These are phyloP conservation scores for Amphimallon solstitiale DNA, from an alignment of 2,888 invertebrate species.

Conservation along the genomic window DNA sequence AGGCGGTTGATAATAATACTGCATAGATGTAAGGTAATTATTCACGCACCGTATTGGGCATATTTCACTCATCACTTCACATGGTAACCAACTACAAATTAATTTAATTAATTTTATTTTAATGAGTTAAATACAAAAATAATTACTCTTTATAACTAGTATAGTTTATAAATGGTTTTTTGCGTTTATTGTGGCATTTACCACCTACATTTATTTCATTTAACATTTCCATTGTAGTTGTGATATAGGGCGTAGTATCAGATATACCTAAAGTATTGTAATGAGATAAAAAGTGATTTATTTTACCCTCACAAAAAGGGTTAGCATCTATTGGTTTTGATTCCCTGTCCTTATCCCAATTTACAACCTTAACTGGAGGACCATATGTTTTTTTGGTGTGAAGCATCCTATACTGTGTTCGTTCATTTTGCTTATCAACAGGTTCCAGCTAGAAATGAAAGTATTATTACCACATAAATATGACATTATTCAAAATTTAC, in stretches of 20 bases:
- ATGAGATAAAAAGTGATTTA: slow-evolving; percentile 64
- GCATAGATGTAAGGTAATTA: slow-evolving; percentile 66
- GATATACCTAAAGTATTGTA: slow-evolving; percentile 62
- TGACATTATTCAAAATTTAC: neutral
- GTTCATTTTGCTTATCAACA: slow-evolving; percentile 36
- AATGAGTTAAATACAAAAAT: slow-evolving; percentile 2
- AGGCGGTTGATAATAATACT: slow-evolving; percentile 67
- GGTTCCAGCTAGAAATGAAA: slow-evolving; percentile 41
- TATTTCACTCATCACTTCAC: slow-evolving; percentile 36
- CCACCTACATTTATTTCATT: slow-evolving; percentile 63
- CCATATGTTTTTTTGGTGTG: slow-evolving; percentile 61
- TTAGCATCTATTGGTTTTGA: slow-evolving; percentile 66
- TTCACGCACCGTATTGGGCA: slow-evolving; percentile 51
- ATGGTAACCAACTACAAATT: slow-evolving; percentile 44
- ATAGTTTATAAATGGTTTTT: slow-evolving; percentile 49
- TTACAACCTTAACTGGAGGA: slow-evolving; percentile 62
- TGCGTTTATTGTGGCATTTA: slow-evolving; percentile 58
- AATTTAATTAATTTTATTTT: neutral
- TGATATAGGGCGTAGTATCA: slow-evolving; percentile 55
- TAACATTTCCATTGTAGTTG: slow-evolving; percentile 66
- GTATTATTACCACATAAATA: neutral
- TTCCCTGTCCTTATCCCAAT: slow-evolving; percentile 64
- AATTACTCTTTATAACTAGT: slow-evolving; percentile 50
- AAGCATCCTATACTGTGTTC: slow-evolving; percentile 34
- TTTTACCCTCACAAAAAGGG: slow-evolving; percentile 63